A percentile compares a stretch with the other conserved stretches of the same genome.
phyloP scores from a whole-genome alignment of 2,113 vertebrate species.

The Henicopernis longicauda region DNA sequence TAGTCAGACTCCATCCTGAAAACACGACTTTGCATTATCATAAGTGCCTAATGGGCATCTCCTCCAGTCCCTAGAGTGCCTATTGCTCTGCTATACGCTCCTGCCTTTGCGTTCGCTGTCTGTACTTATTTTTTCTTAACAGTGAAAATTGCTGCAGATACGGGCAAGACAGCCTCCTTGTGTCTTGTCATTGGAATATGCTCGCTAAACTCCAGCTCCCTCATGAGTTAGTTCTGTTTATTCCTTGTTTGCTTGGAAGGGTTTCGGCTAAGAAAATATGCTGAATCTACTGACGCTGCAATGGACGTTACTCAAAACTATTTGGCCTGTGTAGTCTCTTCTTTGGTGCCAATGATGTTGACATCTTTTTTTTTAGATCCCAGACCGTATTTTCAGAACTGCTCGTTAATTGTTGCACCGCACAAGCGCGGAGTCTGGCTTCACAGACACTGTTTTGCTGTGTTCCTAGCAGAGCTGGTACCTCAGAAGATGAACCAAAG shows the following conservation, averaged over 20 bases:
- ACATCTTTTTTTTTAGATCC: neutral
- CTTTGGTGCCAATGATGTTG: neutral
- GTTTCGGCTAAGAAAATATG: neutral
- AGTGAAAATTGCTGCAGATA: neutral
- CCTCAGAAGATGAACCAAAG: neutral
- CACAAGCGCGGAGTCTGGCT: neutral
- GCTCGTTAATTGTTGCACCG: neutral
- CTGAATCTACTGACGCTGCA: neutral
- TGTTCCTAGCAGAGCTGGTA: neutral
- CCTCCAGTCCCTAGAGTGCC: neutral
- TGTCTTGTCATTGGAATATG: constrained; percentile 17
- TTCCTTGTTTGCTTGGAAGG: neutral
- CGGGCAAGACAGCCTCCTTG: constrained; percentile 55
- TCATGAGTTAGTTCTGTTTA: neutral
- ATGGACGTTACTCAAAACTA: accelerated
- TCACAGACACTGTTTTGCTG: neutral
- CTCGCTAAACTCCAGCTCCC: neutral
- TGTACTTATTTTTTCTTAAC: neutral
- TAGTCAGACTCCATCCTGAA: neutral
- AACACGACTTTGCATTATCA: neutral
- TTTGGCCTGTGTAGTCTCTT: neutral
- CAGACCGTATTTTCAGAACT: neutral
- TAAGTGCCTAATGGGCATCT: neutral
- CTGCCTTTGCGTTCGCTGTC: neutral
- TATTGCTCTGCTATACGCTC: accelerated